Evolutionary conservation across 1,140 invertebrate species (phyloP).

Genomic region (Papilio aristodemus): DNA sequence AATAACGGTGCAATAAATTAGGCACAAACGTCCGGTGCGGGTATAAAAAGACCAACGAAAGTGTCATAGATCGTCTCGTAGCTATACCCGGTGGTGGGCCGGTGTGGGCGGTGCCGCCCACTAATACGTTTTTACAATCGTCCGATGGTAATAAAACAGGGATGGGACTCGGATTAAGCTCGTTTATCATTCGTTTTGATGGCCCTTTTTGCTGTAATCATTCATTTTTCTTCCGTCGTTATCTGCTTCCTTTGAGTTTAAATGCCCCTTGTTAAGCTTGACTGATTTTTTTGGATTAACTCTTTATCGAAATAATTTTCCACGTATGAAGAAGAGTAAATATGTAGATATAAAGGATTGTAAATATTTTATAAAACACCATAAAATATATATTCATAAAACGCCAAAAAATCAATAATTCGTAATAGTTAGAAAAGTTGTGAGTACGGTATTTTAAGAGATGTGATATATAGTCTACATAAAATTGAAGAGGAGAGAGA

Average conservation of each 20-base stretch:
- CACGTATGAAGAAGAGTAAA: slow-evolving; percentile 16
- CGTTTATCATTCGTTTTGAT: slow-evolving; percentile 80
- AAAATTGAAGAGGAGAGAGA: too few relatives aligned
- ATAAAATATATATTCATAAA: too few relatives aligned
- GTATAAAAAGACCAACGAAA: slow-evolving; percentile 63
- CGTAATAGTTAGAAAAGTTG: too few relatives aligned
- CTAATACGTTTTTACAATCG: slow-evolving; percentile 80
- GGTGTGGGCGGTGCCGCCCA: slow-evolving; percentile 47
- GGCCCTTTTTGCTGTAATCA: slow-evolving; percentile 79
- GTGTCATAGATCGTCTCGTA: slow-evolving; percentile 56
- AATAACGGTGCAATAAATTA: slow-evolving; percentile 64
- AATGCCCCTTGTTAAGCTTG: slow-evolving; percentile 59
- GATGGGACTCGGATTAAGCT: slow-evolving; percentile 74
- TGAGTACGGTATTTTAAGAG: too few relatives aligned
- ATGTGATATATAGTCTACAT: too few relatives aligned
- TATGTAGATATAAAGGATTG: too few relatives aligned
- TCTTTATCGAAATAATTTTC: slow-evolving; percentile 65
- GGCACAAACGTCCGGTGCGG: slow-evolving; percentile 47
- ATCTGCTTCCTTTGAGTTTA: slow-evolving; percentile 72
- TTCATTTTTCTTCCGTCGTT: slow-evolving; percentile 79
- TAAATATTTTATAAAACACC: too few relatives aligned
- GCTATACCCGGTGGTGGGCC: slow-evolving; percentile 32
- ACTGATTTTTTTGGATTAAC: slow-evolving; percentile 50
- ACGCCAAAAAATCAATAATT: too few relatives aligned
- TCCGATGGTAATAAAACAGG: slow-evolving; percentile 75